Conservation (phyloP, 2,888 invertebrate species). For the Chrysolina americana region DNA sequence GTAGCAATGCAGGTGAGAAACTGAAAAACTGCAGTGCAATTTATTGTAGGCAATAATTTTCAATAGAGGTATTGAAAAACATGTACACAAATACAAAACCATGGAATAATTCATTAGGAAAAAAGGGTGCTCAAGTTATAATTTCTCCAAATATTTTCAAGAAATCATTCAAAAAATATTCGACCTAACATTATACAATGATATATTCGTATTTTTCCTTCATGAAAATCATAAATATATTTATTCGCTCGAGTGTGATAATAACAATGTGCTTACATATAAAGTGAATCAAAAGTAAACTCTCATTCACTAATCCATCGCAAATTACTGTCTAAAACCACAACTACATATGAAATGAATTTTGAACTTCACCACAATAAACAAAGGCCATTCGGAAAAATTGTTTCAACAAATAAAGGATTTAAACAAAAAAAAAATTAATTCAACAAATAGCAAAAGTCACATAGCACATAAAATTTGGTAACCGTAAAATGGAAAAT, state of each 20-base stretch:
- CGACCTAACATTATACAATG: conserved; percentile 7
- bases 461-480: background rate
- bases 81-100: conserved; percentile 1
- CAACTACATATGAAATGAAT: background rate
- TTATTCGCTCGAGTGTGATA: conserved; percentile 39
- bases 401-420: background rate
- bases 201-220: conserved; percentile 7
- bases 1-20: conserved; percentile 2
- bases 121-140: background rate
- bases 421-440: background rate
- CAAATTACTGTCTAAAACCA: conserved; percentile 1
- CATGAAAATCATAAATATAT: conserved; percentile 27
- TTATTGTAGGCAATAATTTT: background rate
- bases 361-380: background rate
- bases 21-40: background rate
- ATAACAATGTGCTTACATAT: conserved; percentile 48
- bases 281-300: conserved; percentile 40
- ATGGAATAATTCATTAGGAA: background rate
- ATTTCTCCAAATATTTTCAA: background rate
- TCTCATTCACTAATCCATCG: conserved; percentile 8
- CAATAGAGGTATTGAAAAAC: background rate
- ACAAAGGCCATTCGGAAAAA: background rate
- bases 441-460: background rate
- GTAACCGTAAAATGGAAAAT: background rate
- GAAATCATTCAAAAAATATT: conserved; percentile 7